A percentile compares a stretch with the other conserved stretches of the same genome.
phyloP scores from a whole-genome alignment of 2,113 vertebrate genomes.

The Mirounga angustirostris region DNA sequence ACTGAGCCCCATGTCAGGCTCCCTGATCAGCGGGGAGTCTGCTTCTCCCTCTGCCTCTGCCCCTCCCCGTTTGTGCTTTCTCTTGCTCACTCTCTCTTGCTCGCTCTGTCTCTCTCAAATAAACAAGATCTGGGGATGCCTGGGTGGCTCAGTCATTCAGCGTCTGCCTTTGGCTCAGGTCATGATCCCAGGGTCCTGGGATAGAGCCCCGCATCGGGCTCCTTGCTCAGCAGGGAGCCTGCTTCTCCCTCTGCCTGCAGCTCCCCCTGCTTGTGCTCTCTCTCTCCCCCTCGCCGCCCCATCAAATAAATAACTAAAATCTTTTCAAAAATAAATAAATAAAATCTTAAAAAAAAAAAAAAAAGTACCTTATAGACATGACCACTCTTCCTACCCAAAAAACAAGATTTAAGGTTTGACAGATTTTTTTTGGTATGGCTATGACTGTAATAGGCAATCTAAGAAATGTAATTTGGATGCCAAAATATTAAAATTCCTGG shows the following conservation, averaged over 20 bases:
- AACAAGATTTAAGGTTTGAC: conserved; percentile 20
- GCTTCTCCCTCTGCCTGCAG: background rate
- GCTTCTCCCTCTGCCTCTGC: background rate
- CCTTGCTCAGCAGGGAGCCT: background rate
- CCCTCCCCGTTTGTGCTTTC: background rate
- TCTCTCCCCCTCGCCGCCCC: too few species aligned
- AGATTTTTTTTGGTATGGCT: background rate
- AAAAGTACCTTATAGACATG: background rate
- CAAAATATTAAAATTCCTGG: conserved; percentile 56
- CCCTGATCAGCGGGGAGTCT: background rate
- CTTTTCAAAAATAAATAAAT: background rate
- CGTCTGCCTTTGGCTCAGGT: background rate
- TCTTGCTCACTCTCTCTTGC: background rate
- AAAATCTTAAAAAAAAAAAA: too few species aligned
- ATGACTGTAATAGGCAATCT: background rate
- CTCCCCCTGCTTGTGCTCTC: background rate
- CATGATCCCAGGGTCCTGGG: background rate
- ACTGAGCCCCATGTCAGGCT: too few species aligned
- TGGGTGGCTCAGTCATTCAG: background rate
- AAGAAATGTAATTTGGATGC: conserved; percentile 29
- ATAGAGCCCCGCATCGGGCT: background rate
- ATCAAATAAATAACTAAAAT: too few species aligned
- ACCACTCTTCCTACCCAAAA: background rate
- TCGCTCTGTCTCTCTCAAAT: background rate
- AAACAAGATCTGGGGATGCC: background rate